These are phyloP conservation scores for Caenorhabditis drosophilae DNA, from an alignment of 2,888 invertebrate species.

Conservation along the genomic window DNA sequence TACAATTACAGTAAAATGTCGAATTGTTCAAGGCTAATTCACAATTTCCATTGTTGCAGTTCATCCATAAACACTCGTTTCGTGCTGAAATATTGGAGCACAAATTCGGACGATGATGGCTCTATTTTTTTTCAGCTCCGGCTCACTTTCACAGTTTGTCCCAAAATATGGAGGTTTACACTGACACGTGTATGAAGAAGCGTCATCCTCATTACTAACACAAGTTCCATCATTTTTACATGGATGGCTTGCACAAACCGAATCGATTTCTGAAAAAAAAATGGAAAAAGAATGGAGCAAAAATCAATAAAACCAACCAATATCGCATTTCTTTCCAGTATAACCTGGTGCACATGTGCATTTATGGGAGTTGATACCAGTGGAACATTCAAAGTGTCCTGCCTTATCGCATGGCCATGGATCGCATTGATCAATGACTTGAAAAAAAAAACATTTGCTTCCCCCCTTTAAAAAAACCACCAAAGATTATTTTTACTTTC, in stretches of 20 bases:
- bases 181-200: slow-evolving; percentile 14
- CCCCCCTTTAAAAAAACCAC: too few species aligned
- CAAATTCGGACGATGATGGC: background rate
- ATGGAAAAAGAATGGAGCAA: too few species aligned
- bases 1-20: background rate
- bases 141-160: slow-evolving; percentile 24
- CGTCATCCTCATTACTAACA: background rate
- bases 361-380: slow-evolving; percentile 4
- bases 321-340: slow-evolving; percentile 35
- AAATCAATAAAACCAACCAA: background rate
- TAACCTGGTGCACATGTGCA: slow-evolving; percentile 41
- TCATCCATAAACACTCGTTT: slow-evolving; percentile 6
- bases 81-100: slow-evolving; percentile 4
- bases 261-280: slow-evolving; percentile 12
- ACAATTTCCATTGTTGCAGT: slow-evolving; percentile 19
- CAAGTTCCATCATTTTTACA: slow-evolving; percentile 25
- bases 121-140: background rate
- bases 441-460: too few species aligned
- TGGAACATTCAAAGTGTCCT: background rate
- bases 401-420: slow-evolving; percentile 9
- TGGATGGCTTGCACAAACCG: slow-evolving; percentile 9
- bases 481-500: too few species aligned
- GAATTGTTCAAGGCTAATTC: slow-evolving; percentile 7
- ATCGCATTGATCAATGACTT: slow-evolving; percentile 16
- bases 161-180: slow-evolving; percentile 17